Evolutionary conservation across 35 echinoderm and acorn worm genomes (phyloP), one percentile per base, ranked within the genome.

Genomic region (Heliocidaris tuberculata): DNA sequence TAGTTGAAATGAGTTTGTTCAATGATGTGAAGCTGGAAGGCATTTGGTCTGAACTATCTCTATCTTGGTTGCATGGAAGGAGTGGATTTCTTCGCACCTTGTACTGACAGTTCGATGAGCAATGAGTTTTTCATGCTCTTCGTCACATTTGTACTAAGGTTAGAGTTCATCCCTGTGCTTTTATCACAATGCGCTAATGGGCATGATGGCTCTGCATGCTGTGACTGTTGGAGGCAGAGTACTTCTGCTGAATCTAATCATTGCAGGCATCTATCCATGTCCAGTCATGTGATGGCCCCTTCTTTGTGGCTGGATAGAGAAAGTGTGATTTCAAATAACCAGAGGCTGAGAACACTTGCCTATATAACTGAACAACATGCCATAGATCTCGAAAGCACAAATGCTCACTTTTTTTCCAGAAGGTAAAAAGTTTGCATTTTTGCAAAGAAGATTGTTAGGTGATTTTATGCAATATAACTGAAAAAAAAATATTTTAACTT

Each of bases 21-120:
- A 21, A 59, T 93, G 91, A 93, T 93, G 91, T 93, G 11, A 93
- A 52, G 48, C 91, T 93, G 91, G 91, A 93, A 93, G 91, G 91
- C 91, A 93, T 93, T 93, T 93, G 91, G 91, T 93, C 91, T 93
- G 91, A 93, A 93, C 91, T 93, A 31, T 59, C 50, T 59, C 50
- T 93, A 0, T 93, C 27, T 12, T 48, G 42, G 17, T n/a, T 59
- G n/a, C 91, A 49, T n/a, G 10, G 91, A 59, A 21, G 50, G 91
- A 93, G 91, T 93, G 91, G 91, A 9, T 16, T 15, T 13, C 32
- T 30, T 89, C 87, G 11, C 31, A n/a, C 87, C 87, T 47, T 89
- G 86, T 48, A 42, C 31, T 48, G 32, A 24, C 27, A 19, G 32
- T 89, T n/a, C 15, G 87, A 32, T 9, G 5, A 24, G 31, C 47